Percentiles rank a stretch among this genome's conserved stretches.
Evolutionary conservation across 2,797 vertebrate species (phyloP).

Genomic region (Scleropages formosus): DNA sequence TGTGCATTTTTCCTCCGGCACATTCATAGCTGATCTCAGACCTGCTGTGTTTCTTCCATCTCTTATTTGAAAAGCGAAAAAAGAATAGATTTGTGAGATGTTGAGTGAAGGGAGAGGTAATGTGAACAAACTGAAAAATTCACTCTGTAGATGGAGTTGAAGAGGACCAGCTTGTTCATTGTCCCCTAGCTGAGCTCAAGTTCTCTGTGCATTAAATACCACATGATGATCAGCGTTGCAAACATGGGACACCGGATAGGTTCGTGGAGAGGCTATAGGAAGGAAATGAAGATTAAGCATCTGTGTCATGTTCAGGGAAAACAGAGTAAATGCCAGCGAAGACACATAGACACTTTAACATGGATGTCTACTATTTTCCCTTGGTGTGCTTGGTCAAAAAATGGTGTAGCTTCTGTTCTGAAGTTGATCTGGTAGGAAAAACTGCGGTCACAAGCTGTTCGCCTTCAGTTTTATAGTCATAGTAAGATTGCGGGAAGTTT

Average conservation of each 20-base stretch:
- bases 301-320: too few relatives aligned
- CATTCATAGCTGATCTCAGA: neutral
- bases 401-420: too few relatives aligned
- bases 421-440: too few relatives aligned
- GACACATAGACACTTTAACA: too few relatives aligned
- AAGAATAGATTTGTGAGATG: neutral
- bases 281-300: too few relatives aligned
- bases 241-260: neutral
- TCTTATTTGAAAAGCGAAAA: neutral
- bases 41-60: neutral
- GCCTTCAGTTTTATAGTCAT: too few relatives aligned
- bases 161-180: conserved; percentile 35
- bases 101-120: neutral
- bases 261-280: neutral
- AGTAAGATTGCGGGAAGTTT: too few relatives aligned
- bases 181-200: conserved; percentile 34
- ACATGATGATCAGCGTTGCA: neutral
- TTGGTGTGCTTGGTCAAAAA: too few relatives aligned
- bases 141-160: conserved; percentile 34
- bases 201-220: neutral
- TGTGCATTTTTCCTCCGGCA: neutral
- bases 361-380: too few relatives aligned
- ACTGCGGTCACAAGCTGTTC: too few relatives aligned
- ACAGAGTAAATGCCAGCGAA: too few relatives aligned
- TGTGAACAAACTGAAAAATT: neutral